Base-by-base conservation (phyloP, 1,140 invertebrate genomes). In the Amyelois transitella region DNA sequence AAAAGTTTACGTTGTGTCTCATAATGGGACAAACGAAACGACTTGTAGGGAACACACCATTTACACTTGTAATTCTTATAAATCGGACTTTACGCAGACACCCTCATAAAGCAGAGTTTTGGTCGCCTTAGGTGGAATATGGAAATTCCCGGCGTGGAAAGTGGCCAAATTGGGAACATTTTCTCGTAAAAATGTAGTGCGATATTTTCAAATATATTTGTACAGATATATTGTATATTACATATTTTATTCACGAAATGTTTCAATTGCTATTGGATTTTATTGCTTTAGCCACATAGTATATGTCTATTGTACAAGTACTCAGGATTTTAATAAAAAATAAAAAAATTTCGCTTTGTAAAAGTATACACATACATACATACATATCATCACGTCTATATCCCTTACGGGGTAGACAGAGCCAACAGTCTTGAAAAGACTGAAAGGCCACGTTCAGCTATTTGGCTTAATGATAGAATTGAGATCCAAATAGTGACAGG, bases 71-170 rank as follows among this genome's bases (percentile, higher is more conserved):
- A 55, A 55, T 60, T 60, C 58, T 55, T 60, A 55, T 60, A 55
- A 60, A 60, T 60, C 48, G 58, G 52, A 51, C 47, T 60, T 60
- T 60, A 60, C 45, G 52, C 17, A 24, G 22, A 38, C 21, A 51
- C 32, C 52, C 38, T 50, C 43, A 53, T 60, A 60, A 60, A 60
- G 38, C 52, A 55, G 53, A 55, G 38, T 60, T 55, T 58, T 49
- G 47, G 47, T 22, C 47, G 47, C 22, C 20, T 49, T 49, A 24
- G 47, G 47, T 49, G 47, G 32, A 38, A 38, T 38, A 38, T 38
- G 32, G 32, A 38, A 38, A 38, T 38, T 38, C n/a, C n/a, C n/a
- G n/a, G 32, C 12, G 32, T 14, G 32, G 32, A 38, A 38, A 38
- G n/a, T 38, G n/a, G 32, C 32, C 32, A 38, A 38, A 38, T 38